Base-by-base conservation (phyloP, 1,140 invertebrate genomes). In the Drosophila navojoa region DNA sequence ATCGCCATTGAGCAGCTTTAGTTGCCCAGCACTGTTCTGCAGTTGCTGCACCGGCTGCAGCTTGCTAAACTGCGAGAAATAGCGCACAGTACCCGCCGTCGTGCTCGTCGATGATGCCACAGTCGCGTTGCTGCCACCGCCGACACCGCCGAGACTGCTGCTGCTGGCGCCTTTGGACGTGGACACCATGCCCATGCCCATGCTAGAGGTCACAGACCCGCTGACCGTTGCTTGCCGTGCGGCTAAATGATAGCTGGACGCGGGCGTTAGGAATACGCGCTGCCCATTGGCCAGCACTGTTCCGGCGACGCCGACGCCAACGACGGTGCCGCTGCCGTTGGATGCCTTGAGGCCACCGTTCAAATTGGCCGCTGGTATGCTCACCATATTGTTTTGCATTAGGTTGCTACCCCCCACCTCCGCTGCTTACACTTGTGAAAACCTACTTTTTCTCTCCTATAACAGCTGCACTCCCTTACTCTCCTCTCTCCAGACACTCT, bases 341-440 rank as follows among this genome's bases (percentile, higher is more conserved):
- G 74, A 63, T 57, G 70, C 64, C 69, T 77, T 75, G 5, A 77
- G 50, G 58, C 85, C 86, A 63, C 90, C 87, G 62, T 84, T 91
- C 25, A 89, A 50, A 60, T 80, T 89, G 67, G 76, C 84, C 71
- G 75, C 71, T 71, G 91, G 91, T 60, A 92, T 77, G 64, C 84
- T 91, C 29, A 92, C 91, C 79, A 92, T 90, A 61, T 92, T 79
- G 76, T 92, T 90, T 76, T 91, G 91, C 78, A 92, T 89, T 52
- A 90, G 76, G 50, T 15, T 44, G 19, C 52, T 38, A 16, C 11
- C 29, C 53, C 38, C 53, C 29, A 25, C 27, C 22, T 52, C 25
- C 19, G 47, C 25, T 50, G 10, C 25, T 59, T 6, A 7, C 42
- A 22, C 27, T 19, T 35, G 6, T n/a, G 35, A 9, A 38, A 38